phyloP scores from a whole-genome alignment of 23 tunicate species.

The Oikopleura dioica region DNA sequence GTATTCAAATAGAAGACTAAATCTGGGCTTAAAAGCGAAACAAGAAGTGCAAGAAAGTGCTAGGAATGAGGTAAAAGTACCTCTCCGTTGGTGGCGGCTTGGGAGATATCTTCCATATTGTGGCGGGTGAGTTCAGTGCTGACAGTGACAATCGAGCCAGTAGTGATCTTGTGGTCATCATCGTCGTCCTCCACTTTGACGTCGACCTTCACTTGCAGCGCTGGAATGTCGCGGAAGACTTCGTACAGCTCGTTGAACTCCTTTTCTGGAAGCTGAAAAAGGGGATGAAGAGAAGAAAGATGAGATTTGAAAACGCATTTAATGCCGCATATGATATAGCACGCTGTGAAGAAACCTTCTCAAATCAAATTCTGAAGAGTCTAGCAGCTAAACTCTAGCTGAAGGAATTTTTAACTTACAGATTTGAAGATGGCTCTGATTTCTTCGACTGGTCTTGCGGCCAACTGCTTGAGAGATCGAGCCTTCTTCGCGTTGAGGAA shows the following conservation, averaged over 20 bases:
- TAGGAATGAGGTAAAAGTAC: too few species aligned
- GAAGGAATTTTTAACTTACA: conserved; percentile 20
- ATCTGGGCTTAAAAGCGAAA: too few species aligned
- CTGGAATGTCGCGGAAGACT: not conserved
- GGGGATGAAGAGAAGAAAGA: not conserved
- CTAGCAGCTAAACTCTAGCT: conserved; percentile 26
- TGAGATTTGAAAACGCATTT: not conserved
- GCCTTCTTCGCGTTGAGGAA: conserved; percentile 27
- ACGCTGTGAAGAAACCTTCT: conserved; percentile 14
- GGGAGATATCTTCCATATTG: conserved; percentile 25
- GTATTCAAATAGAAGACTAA: too few species aligned
- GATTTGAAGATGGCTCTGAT: not conserved
- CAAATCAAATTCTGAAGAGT: conserved; percentile 42
- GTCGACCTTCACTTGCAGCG: not conserved
- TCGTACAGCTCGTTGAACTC: conserved; percentile 2
- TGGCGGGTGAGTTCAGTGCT: conserved; percentile 22
- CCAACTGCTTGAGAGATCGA: conserved; percentile 13
- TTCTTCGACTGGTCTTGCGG: conserved; percentile 9
- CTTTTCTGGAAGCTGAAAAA: not conserved
- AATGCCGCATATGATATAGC: not conserved
- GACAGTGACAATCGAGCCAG: conserved; percentile 88
- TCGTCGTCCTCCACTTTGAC: conserved; percentile 40
- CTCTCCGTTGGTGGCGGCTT: conserved; percentile 6
- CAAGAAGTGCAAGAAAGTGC: too few species aligned
- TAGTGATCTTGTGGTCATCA: conserved; percentile 46